Evolutionary conservation across 2,113 vertebrate genomes (phyloP), one percentile per base, ranked within the genome.

Genomic region (Myotis davidii): DNA sequence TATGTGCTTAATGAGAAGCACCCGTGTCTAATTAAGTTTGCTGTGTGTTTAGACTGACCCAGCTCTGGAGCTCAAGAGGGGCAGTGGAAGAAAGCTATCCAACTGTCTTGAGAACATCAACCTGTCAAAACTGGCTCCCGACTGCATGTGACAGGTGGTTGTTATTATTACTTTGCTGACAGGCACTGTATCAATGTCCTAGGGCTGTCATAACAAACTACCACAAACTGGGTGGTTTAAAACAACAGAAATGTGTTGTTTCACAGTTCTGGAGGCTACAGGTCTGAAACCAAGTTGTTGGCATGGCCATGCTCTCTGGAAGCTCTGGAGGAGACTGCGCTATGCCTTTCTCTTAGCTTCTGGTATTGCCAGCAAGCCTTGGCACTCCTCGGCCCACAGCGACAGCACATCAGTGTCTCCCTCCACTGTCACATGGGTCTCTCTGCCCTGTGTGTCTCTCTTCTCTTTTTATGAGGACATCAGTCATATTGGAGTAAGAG

Each of bases 91-190:
- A 85, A 69, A 92, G 61, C 37, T 18, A 0, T 37, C 37, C 11
- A 14, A n/a, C 39, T 82, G 14, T 84, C 88, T 52, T 91, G 54
- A 88, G 76, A 85, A 25, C 48, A 64, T 42, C 79, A 72, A 1
- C 67, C 73, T 88, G 42, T 64, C 67, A 32, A 45, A 18, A 29
- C 9, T 1, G 29, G 32, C 76, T 88, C 73, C 85, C 25, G 21
- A 23, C 42, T 50, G 21, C 52, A 4, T 7, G 6, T 32, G 77
- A 88, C 52, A 48, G 67, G 50, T 25, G 37, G 70, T 37, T 29
- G 59, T 65, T 81, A 17, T 64, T 86, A 42, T 54, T 83, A 16
- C 94, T 83, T 92, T 90, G 79, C 85, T 88, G 77, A 92, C 20
- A 21, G 67, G 3, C 20, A 8, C 37, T 45, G 25, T 20, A 11